A percentile compares a stretch with the other conserved stretches of the same genome.
Conservation (phyloP, 1,140 invertebrate genomes). For the Drosophila parvula region DNA sequence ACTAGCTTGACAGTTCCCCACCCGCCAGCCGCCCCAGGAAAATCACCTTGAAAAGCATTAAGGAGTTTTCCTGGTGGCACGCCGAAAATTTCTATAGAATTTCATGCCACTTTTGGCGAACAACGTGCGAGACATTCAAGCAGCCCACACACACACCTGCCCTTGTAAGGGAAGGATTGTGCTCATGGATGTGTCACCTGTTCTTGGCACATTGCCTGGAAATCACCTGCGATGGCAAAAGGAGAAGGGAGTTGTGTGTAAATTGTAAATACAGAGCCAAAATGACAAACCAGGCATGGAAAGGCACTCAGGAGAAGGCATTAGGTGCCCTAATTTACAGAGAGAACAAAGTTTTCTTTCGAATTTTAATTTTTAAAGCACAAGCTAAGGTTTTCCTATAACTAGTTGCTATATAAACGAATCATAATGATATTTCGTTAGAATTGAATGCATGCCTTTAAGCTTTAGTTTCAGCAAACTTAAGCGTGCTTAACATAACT, state of each 20-base stretch:
- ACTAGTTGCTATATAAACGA: not conserved
- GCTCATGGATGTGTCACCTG: conserved; percentile 43
- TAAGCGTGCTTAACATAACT: too few species aligned
- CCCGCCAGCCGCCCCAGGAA: not conserved
- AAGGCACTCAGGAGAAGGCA: conserved; percentile 27
- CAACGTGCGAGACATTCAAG: conserved; percentile 18
- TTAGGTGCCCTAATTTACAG: conserved; percentile 14
- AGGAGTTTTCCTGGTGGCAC: conserved; percentile 1
- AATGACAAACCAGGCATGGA: conserved; percentile 21
- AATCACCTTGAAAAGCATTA: conserved; percentile 31
- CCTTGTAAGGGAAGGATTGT: conserved; percentile 32
- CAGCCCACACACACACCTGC: conserved; percentile 2
- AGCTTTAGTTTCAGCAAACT: too few species aligned
- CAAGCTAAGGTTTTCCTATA: too few species aligned
- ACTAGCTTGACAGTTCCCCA: conserved; percentile 54
- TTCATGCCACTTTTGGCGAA: conserved; percentile 33
- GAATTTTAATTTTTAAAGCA: not conserved
- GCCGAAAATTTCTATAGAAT: conserved; percentile 49
- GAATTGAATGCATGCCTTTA: too few species aligned
- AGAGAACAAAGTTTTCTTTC: not conserved
- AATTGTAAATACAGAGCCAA: conserved; percentile 60
- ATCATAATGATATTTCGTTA: too few species aligned
- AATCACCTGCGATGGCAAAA: conserved; percentile 40
- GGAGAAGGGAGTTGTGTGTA: conserved; percentile 29
- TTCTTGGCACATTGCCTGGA: conserved; percentile 48